Evolutionary conservation across 1,140 invertebrate species (phyloP), one percentile per base, ranked within the genome.

Genomic region (Aphelenchoides besseyi): DNA sequence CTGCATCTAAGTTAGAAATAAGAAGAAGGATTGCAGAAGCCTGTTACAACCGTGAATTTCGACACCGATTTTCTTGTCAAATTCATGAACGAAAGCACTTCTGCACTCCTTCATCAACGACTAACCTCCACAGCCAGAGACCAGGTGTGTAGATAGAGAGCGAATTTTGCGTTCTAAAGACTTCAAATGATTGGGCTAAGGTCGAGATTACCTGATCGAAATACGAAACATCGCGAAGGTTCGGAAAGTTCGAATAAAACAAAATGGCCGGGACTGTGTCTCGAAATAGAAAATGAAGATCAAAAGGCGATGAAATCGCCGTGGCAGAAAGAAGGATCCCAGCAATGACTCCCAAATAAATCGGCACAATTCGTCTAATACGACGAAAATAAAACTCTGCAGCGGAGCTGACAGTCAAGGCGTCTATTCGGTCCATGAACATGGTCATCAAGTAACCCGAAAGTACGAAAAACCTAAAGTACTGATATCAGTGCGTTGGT

Each of bases 311-410:
- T 41, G 5, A 30, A 33, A 18, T 57, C 33, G 23, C 57, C 32
- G 23, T 36, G 41, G n/a, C 26, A 3, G 54, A 70, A 70, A 63
- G 55, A 64, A 32, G n/a, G 37, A 41, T 41, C 5, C 5, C 37
- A 41, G 37, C 37, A 41, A 41, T 41, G 5, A 41, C n/a, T 8
- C 5, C 5, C 37, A 41, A 41, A 41, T 41, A 41, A n/a, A 41
- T n/a, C 5, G 37, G 37, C 37, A 41, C 5, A 41, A 41, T 41
- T 5, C 37, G 37, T 41, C n/a, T 41, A n/a, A 41, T 8, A 41
- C 37, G 37, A 8, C 37, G 5, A 41, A 41, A 41, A n/a, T 41
- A 41, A 41, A 41, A 41, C 5, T 41, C 37, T 41, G 37, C 37
- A 41, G 37, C 37, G n/a, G n/a, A 5, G 37, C n/a, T 41, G 5